phyloP scores from a whole-genome alignment of 2,113 vertebrate species.

The Erinaceus europaeus region DNA sequence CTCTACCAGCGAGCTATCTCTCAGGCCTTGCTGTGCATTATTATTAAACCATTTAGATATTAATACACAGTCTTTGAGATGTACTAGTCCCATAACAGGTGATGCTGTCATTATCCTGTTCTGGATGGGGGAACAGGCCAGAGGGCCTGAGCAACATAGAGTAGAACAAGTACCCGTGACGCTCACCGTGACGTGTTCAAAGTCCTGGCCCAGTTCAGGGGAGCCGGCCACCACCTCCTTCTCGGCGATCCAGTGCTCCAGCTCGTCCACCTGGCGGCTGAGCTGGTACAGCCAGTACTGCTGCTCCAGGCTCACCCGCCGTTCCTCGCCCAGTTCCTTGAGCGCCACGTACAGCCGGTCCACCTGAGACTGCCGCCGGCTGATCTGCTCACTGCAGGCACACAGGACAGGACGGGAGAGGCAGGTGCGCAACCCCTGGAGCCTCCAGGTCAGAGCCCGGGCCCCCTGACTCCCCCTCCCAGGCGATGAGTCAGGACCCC shows the following conservation, averaged over 20 bases:
- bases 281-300: constrained; percentile 98
- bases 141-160: background rate
- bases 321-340: constrained; percentile 95
- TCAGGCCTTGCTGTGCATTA: too few species aligned
- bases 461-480: background rate
- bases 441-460: background rate
- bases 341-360: constrained; percentile 96
- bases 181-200: constrained; percentile 93
- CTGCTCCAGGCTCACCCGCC: constrained; percentile 92
- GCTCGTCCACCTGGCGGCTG: constrained; percentile 94
- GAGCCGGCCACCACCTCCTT: constrained; percentile 95
- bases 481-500: too few species aligned
- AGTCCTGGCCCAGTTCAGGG: constrained; percentile 95
- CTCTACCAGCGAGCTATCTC: too few species aligned
- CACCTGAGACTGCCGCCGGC: constrained; percentile 95
- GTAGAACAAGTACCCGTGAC: accelerated
- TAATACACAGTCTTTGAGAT: too few species aligned
- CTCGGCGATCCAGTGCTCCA: constrained; percentile 97
- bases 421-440: background rate
- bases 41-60: too few species aligned
- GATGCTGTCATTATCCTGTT: background rate
- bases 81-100: too few species aligned
- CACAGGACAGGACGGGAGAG: constrained; percentile 25
- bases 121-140: background rate
- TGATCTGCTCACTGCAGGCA: constrained; percentile 92